These are phyloP conservation scores for Hirundo rustica DNA, from an alignment of 2,797 vertebrate genomes.

Conservation along the genomic window DNA sequence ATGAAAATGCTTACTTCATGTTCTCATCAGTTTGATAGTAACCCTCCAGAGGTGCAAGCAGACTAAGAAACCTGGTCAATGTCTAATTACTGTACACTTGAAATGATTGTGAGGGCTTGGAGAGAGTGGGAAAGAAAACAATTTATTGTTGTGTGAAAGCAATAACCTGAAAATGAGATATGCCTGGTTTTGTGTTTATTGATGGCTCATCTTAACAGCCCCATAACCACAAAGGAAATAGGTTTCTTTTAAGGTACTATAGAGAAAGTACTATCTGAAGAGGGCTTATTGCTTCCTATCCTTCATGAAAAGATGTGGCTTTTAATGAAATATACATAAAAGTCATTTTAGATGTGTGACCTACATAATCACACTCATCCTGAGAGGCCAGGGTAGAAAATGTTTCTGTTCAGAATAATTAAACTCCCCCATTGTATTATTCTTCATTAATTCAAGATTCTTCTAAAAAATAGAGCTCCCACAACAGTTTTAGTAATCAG, in stretches of 20 bases:
- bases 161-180: neutral
- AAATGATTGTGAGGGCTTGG: neutral
- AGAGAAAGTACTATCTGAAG: neutral
- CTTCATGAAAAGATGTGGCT: neutral
- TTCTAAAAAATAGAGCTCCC: constrained; percentile 58
- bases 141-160: neutral
- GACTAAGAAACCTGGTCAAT: neutral
- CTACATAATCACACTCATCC: constrained; percentile 22
- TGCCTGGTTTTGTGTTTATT: constrained; percentile 1
- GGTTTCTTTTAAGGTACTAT: neutral
- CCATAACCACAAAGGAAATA: constrained; percentile 8
- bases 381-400: constrained; percentile 15
- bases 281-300: neutral
- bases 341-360: constrained; percentile 33
- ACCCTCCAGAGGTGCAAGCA: neutral
- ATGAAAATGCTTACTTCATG: neutral
- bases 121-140: neutral
- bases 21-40: neutral
- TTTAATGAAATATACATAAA: constrained; percentile 54
- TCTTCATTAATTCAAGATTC: constrained; percentile 67
- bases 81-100: neutral
- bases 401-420: constrained; percentile 37
- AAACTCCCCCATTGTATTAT: constrained; percentile 13
- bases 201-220: neutral
- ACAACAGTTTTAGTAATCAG: constrained; percentile 34